Base-by-base conservation (phyloP, 2,113 vertebrate species). In the Asarcornis scutulata region DNA sequence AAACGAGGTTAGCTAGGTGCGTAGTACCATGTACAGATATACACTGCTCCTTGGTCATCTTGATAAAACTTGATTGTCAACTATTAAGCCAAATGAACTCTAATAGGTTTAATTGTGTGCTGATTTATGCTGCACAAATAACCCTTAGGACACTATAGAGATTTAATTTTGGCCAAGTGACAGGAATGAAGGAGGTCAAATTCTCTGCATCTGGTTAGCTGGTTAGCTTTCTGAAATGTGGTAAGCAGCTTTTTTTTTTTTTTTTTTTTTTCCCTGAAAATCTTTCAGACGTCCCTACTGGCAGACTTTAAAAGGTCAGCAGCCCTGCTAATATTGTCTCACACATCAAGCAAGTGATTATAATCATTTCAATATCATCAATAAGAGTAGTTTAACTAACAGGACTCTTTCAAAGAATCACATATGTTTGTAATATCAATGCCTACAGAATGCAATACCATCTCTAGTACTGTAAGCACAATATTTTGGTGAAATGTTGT, bases 311-410 rank as follows among this genome's bases (percentile, higher is more conserved):
- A 83, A 68, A 91, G 83, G 60, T 86, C 40, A 87, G 55, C 17
- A 59, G 14, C 26, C 15, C 22, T 75, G 36, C 40, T 81, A 86
- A 91, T 93, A 83, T 48, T 91, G 31, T 74, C 75, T 91, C 55
- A 93, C 50, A 83, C 25, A 77, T 56, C 67, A 86, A 83, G 55
- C 9, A 85, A 87, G 40, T 79, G n/a, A 62, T 92, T 74, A 21
- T 27, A 81, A 89, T 75, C 85, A 73, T 93, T 88, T 86, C 91
- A 17, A 52, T 81, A 53, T 25, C 38, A 64, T 67, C 44, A 83
- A 46, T 72, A 91, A 71, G 46, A 80, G 73, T 76, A 76, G 21
- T 76, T 89, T 86, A 83, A 79, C 62, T 91, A 89, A 83, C 56
- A 67, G 34, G 76, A 34, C 27, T 56, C 27, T 73, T 86, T 66